phyloP scores from a whole-genome alignment of 2,113 vertebrate species.

The Balaeniceps rex region DNA sequence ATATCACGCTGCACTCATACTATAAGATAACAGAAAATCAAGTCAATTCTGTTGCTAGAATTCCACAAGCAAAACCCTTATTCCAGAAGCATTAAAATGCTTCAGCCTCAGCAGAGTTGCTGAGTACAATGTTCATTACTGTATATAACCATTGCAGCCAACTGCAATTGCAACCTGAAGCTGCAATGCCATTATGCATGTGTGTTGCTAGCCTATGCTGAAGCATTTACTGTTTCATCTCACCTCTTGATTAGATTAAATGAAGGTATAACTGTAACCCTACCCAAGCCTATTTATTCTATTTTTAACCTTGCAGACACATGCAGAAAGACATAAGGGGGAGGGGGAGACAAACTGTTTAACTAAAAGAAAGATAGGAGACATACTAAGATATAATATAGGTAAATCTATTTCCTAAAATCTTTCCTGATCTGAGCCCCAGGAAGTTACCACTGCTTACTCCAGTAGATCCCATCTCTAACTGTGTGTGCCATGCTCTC shows the following conservation, averaged over 20 bases:
- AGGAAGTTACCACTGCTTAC: not conserved
- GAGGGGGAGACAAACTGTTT: not conserved
- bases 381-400: not conserved
- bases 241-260: conserved; percentile 15
- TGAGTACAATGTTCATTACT: not conserved
- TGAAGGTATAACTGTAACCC: not conserved
- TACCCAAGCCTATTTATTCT: not conserved
- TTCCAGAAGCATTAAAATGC: not conserved
- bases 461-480: not conserved
- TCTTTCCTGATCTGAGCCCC: not conserved
- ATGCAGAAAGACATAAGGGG: not conserved
- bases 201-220: not conserved
- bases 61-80: not conserved
- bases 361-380: not conserved
- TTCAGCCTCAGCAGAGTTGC: not conserved
- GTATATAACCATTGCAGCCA: not conserved
- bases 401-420: not conserved
- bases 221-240: not conserved
- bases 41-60: not conserved
- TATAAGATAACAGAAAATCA: not conserved
- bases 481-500: accelerated
- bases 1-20: not conserved
- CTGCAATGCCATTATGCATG: not conserved
- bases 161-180: not conserved
- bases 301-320: not conserved